Evolutionary conservation across 2,113 vertebrate species (phyloP).

Genomic region (Lontra canadensis): DNA sequence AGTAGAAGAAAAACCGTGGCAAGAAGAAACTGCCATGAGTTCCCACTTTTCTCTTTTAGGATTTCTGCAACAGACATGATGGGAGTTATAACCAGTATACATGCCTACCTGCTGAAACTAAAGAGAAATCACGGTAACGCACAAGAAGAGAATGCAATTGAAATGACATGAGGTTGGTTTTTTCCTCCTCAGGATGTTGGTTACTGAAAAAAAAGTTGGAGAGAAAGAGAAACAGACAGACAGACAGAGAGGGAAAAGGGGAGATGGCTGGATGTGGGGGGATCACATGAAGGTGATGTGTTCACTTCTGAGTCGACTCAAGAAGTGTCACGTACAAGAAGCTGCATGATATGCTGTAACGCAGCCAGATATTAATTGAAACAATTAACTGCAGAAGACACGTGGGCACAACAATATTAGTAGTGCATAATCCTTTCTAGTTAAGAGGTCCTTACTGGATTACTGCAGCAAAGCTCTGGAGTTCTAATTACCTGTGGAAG

Average conservation of each 20-base stretch:
- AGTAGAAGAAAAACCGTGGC: background rate
- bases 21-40: background rate
- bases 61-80: background rate
- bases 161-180: background rate
- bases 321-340: constrained; percentile 49
- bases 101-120: background rate
- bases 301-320: constrained; percentile 33
- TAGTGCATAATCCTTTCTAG: constrained; percentile 84
- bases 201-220: background rate
- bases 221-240: fast-evolving
- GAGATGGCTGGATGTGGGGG: background rate
- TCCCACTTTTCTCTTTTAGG: background rate
- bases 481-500: constrained; percentile 87
- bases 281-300: background rate
- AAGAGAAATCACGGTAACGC: background rate
- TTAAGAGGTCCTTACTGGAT: constrained; percentile 85
- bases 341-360: constrained; percentile 63
- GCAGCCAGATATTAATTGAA: constrained; percentile 86
- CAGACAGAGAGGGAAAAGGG: fast-evolving
- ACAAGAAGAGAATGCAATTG: background rate
- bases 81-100: background rate
- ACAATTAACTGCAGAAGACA: constrained; percentile 84
- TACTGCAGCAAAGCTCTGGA: constrained; percentile 82
- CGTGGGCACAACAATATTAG: constrained; percentile 80
- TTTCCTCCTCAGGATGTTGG: background rate